Conservation (phyloP, 2,888 invertebrate species). For the Thelaira solivaga region DNA sequence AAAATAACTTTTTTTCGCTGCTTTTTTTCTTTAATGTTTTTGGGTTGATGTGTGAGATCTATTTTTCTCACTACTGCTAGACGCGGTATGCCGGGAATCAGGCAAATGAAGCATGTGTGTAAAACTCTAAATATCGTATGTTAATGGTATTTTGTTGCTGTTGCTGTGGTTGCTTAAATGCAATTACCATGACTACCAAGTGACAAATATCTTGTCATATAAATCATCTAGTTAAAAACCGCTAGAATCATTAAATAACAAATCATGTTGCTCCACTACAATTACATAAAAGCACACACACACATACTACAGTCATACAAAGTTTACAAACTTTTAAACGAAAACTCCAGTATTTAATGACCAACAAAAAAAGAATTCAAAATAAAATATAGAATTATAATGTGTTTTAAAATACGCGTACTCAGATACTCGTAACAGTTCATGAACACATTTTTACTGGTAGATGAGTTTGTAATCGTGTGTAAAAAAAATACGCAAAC, state of each 20-base stretch:
- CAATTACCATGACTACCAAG: conserved; percentile 39
- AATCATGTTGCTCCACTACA: conserved; percentile 54
- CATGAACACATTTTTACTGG: not conserved
- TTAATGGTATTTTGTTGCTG: conserved; percentile 4
- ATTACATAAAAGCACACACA: not conserved
- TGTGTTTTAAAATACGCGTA: conserved; percentile 49
- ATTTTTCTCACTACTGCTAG: conserved; percentile 41
- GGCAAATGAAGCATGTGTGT: not conserved
- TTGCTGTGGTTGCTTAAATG: conserved; percentile 27
- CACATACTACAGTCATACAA: not conserved
- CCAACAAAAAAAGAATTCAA: conserved; percentile 34
- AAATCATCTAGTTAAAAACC: conserved; percentile 61
- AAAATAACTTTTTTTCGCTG: not conserved
- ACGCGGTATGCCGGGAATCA: conserved; percentile 8
- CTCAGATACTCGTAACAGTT: too few relatives aligned
- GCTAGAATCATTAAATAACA: conserved; percentile 62
- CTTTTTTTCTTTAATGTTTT: not conserved
- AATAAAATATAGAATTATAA: conserved; percentile 52
- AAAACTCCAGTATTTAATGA: conserved; percentile 38
- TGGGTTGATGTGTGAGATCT: conserved; percentile 36
- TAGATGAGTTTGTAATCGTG: not conserved
- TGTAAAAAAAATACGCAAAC: conserved; percentile 36
- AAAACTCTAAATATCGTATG: too few relatives aligned
- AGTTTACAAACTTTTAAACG: not conserved
- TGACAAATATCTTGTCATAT: conserved; percentile 63